Evolutionary conservation across 2,888 invertebrate genomes (phyloP).

Genomic region (Agrochola circellaris): DNA sequence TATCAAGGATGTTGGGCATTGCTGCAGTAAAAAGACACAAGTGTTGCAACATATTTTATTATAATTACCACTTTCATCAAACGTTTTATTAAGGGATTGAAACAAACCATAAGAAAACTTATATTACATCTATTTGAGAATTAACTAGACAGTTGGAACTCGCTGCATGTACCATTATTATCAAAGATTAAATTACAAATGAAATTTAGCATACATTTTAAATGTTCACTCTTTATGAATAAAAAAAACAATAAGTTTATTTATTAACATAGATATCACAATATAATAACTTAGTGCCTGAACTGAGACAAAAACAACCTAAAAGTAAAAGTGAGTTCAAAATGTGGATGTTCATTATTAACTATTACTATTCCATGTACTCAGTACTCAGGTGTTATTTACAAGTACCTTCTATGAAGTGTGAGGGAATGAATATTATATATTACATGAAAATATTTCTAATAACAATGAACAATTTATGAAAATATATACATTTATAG

Average conservation of each 20-base stretch:
- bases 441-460: constrained; percentile 45
- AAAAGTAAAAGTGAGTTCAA: constrained; percentile 35
- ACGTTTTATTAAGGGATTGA: constrained; percentile 78
- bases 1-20: neutral
- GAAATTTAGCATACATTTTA: constrained; percentile 62
- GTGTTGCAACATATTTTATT: constrained; percentile 85
- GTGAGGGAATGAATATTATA: constrained; percentile 54
- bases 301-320: constrained; percentile 58
- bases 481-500: constrained; percentile 61
- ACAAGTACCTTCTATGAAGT: constrained; percentile 49
- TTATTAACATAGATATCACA: constrained; percentile 69
- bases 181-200: constrained; percentile 57
- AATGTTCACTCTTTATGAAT: constrained; percentile 52
- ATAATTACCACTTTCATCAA: constrained; percentile 83
- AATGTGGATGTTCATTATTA: constrained; percentile 31
- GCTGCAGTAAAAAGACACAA: constrained; percentile 57
- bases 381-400: constrained; percentile 50
- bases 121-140: constrained; percentile 76
- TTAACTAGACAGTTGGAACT: constrained; percentile 72
- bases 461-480: constrained; percentile 56
- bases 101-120: constrained; percentile 78
- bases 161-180: constrained; percentile 62
- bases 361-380: constrained; percentile 32
- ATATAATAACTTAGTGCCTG: constrained; percentile 67
- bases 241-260: constrained; percentile 55